Evolutionary conservation across 2,797 vertebrate species (phyloP).

Genomic region (Pangasius macronema): DNA sequence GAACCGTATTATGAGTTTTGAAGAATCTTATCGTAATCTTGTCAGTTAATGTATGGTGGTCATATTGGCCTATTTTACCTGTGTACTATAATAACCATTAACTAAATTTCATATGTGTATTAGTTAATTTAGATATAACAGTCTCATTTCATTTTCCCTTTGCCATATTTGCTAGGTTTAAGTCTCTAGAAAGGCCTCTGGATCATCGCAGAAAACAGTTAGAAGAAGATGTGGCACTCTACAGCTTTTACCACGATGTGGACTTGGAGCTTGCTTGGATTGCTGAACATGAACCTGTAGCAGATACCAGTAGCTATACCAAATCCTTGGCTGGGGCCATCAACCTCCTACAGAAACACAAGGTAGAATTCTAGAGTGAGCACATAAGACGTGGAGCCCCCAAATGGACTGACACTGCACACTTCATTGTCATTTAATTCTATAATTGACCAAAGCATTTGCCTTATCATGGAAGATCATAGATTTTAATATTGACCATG

Average conservation of each 20-base stretch:
- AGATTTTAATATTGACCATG: neutral
- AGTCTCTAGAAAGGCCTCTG: slow-evolving; percentile 83
- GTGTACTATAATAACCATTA: neutral
- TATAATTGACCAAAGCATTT: neutral
- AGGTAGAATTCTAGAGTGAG: slow-evolving; percentile 68
- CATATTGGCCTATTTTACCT: neutral
- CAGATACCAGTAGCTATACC: slow-evolving; percentile 68
- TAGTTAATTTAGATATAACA: neutral
- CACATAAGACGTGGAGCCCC: neutral
- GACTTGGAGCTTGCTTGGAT: slow-evolving; percentile 85
- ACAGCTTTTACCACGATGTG: slow-evolving; percentile 81
- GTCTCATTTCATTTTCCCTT: neutral
- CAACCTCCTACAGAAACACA: slow-evolving; percentile 81
- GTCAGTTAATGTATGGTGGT: neutral
- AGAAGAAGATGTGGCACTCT: slow-evolving; percentile 78
- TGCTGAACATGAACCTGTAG: slow-evolving; percentile 74
- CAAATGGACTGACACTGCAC: neutral
- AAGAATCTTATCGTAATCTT: neutral
- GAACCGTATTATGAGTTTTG: neutral
- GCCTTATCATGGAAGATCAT: neutral
- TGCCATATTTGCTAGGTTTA: slow-evolving; percentile 73
- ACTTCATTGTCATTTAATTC: neutral
- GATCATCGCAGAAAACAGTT: slow-evolving; percentile 71
- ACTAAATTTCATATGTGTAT: neutral
- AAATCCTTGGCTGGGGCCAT: slow-evolving; percentile 74